phyloP scores from a whole-genome alignment of 2,797 vertebrate species.

The Paratrypauchen microcephalus region DNA sequence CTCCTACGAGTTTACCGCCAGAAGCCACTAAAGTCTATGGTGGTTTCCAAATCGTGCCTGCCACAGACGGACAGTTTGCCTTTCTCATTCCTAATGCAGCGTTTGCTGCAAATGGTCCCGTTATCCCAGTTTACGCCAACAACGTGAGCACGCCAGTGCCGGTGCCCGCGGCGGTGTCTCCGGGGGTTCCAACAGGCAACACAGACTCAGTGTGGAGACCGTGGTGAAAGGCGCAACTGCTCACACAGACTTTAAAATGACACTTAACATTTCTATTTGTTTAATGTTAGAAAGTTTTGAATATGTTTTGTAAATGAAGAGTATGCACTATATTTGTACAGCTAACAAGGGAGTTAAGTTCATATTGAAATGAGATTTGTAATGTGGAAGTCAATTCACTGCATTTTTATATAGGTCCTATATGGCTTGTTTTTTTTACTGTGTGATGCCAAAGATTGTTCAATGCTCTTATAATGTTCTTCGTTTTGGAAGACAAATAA shows the following conservation, averaged over 20 bases:
- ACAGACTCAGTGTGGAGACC: constrained; percentile 96
- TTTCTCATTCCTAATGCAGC: constrained; percentile 94
- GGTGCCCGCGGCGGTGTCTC: constrained; percentile 77
- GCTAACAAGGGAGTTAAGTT: constrained; percentile 88
- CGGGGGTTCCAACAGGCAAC: constrained; percentile 85
- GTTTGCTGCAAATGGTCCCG: constrained; percentile 86
- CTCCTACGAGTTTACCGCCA: constrained; percentile 70
- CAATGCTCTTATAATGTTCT: constrained; percentile 84
- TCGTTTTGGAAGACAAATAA: constrained; percentile 92
- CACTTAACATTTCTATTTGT: constrained; percentile 70
- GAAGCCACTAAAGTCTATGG: constrained; percentile 89
- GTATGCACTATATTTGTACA: constrained; percentile 92
- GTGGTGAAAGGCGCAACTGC: constrained; percentile 80
- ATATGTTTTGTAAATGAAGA: constrained; percentile 75
- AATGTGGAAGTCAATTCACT: constrained; percentile 89
- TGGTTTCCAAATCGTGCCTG: constrained; percentile 95
- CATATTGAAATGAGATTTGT: constrained; percentile 98
- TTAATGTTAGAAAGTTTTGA: constrained; percentile 65
- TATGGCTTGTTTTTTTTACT: constrained; percentile 83
- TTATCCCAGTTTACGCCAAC: constrained; percentile 90
- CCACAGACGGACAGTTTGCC: constrained; percentile 96
- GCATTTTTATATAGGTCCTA: constrained; percentile 83
- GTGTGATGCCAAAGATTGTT: constrained; percentile 95
- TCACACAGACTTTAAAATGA: constrained; percentile 60
- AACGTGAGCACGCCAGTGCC: constrained; percentile 75